Base-by-base conservation (phyloP, 1,140 invertebrate genomes). In the Drosophila pachea region DNA sequence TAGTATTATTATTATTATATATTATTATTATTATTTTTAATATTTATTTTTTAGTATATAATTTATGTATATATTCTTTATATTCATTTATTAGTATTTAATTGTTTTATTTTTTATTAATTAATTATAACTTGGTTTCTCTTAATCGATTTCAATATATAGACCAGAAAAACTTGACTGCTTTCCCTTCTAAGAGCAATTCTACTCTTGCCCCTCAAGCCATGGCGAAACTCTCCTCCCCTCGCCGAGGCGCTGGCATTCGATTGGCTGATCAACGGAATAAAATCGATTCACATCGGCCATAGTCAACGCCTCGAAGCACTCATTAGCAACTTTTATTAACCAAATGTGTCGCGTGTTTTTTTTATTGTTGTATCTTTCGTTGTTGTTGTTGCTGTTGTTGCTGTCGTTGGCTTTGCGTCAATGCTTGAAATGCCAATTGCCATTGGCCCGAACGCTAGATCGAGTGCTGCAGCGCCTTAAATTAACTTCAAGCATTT, bases 271-370 rank as follows among this genome's bases (percentile, higher is more conserved):
- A 36, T 47, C 22, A 22, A 7, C 47, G 58, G 42, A 65, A 47
- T 54, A 49, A 53, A 47, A 69, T 61, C 33, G 52, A 73, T 69
- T 68, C 74, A 64, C 58, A 56, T 47, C 65, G 35, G 52, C 22
- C 22, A 66, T 65, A 74, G 68, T 81, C 70, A 65, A 73, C 76
- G 72, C 77, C 77, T 81, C 65, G 71, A 40, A 40, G 45, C 50
- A 74, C 78, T 81, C 78, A 82, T 82, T 82, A 82, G 78, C 74
- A 76, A 74, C 66, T 82, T 82, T 82, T 82, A 82, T 82, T 82
- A 82, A 72, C 78, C 78, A 82, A 82, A 82, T 74, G 70, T 82
- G 78, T 82, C 63, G 42, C 38, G 4, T 40, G 69, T 77, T 7
- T 33, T 35, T 50, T 52, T 50, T 52, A 9, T 76, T 74, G 22